Base-by-base conservation (phyloP, 2,797 vertebrate genomes). In the Eospalax fontanierii region DNA sequence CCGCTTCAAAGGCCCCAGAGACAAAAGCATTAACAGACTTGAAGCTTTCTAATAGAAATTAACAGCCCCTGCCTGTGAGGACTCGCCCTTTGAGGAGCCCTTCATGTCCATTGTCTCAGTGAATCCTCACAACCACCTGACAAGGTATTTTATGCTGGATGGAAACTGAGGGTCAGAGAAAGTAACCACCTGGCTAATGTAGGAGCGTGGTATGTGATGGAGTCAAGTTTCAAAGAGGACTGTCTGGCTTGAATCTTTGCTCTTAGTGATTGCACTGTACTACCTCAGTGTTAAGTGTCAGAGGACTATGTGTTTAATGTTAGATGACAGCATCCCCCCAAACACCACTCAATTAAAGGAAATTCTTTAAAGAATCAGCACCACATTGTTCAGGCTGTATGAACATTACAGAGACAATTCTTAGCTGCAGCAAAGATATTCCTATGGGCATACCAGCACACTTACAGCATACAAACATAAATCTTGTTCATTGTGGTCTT, bases 301-400 rank as follows among this genome's bases (percentile, higher is more conserved):
- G 2, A 33, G 26, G 16, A 18, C 4, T 83, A n/a, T 63, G 85
- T 43, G 87, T 89, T 46, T 18, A 91, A 54, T 40, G 30, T 91
- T 79, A 88, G 38, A 84, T 30, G 8, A 84, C 33, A 86, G 63
- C 35, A 87, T 61, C 50, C 43, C 81, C 46, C 59, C 65, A 91
- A 75, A 16, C 33, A 86, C 50, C 40, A 81, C 40, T 85, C 6
- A 0, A 14, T 54, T 74, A 79, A 86, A 59, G 40, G 14, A 75
- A 78, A 90, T 63, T 87, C 35, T 76, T 88, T 50, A 82, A 92
- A 28, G 84, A 71, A 57, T 91, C 54, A 75, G 79, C 46, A 89
- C 33, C 59, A 85, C 2, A 3, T 70, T 16, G 6, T 61, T 90
- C 28, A 40, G 30, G 43, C 28, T 74, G 66, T 71, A 59, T 38